phyloP scores from a whole-genome alignment of 1,140 invertebrate species.

The Phthorimaea operculella region DNA sequence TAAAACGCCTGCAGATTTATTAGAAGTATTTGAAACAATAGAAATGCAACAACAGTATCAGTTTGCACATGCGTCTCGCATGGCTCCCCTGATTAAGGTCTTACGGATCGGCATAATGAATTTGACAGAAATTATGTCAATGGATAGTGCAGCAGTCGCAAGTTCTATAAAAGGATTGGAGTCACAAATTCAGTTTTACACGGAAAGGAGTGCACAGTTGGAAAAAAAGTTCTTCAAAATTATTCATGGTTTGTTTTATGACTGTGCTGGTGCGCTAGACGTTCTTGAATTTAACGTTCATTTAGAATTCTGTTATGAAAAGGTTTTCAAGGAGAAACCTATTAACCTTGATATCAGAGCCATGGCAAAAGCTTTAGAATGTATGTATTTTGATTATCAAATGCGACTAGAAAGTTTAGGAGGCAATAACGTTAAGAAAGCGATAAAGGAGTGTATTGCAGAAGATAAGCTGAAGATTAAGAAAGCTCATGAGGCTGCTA shows the following conservation, averaged over 20 bases:
- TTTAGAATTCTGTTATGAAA: conserved; percentile 52
- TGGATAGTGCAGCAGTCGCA: conserved; percentile 32
- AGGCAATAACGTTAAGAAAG: conserved; percentile 29
- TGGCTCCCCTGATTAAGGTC: conserved; percentile 29
- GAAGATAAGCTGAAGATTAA: conserved; percentile 30
- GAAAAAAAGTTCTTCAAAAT: conserved; percentile 46
- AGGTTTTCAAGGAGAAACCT: conserved; percentile 41
- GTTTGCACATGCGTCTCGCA: conserved; percentile 37
- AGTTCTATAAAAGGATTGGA: conserved; percentile 31
- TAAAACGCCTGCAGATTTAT: conserved; percentile 64
- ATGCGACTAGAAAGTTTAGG: conserved; percentile 35
- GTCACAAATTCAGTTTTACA: conserved; percentile 30
- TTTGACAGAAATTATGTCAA: conserved; percentile 31
- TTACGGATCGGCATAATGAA: conserved; percentile 29
- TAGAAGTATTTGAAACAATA: conserved; percentile 68
- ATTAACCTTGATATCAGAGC: conserved; percentile 35
- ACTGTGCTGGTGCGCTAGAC: conserved; percentile 33
- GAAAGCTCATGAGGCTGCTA: conserved; percentile 34
- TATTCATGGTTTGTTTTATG: conserved; percentile 44
- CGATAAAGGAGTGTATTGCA: conserved; percentile 29
- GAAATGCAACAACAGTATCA: conserved; percentile 66
- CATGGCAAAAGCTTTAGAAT: conserved; percentile 40
- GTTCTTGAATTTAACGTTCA: conserved; percentile 46
- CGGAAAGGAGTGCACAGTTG: conserved; percentile 30
- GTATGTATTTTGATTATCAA: conserved; percentile 42